Evolutionary conservation across 2,888 invertebrate species (phyloP).

Genomic region (Embidobia sp.): DNA sequence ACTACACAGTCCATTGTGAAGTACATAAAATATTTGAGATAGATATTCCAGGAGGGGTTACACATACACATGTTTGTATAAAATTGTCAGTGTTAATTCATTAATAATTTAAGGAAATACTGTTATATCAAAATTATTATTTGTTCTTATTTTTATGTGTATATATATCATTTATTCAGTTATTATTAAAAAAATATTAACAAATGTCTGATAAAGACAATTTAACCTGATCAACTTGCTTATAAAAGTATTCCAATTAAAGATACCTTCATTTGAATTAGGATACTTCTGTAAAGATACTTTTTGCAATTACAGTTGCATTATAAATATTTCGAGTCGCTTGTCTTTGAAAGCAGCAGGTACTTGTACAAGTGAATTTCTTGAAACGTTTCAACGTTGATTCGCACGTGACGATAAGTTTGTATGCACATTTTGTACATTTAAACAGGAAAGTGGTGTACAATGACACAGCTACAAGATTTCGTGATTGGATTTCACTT

Average conservation of each 20-base stretch:
- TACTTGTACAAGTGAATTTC: conserved; percentile 1
- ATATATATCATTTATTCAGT: neutral
- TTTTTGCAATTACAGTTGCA: too few species aligned
- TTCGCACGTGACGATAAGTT: conserved; percentile 32
- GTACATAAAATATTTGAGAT: conserved; percentile 12
- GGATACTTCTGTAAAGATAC: too few species aligned
- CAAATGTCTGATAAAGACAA: too few species aligned
- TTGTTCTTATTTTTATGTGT: neutral
- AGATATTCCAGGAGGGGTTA: conserved; percentile 2
- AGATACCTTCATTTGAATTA: too few species aligned
- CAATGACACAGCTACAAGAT: conserved; percentile 55
- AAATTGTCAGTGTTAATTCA: conserved; percentile 13
- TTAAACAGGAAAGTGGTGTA: conserved; percentile 50
- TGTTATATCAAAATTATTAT: conserved; percentile 6
- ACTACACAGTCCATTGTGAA: neutral
- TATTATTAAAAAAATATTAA: too few species aligned
- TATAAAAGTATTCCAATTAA: too few species aligned
- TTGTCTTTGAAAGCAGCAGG: neutral
- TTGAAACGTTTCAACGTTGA: conserved; percentile 9
- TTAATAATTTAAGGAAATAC: conserved; percentile 1
- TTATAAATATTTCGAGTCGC: too few species aligned
- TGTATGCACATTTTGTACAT: conserved; percentile 41
- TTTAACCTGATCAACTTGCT: too few species aligned
- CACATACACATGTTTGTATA: neutral
- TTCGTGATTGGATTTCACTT: conserved; percentile 60